Percentiles rank a stretch among this genome's conserved stretches.
Evolutionary conservation across 2,888 invertebrate genomes (phyloP).

Genomic region (Odontocolon sp.): DNA sequence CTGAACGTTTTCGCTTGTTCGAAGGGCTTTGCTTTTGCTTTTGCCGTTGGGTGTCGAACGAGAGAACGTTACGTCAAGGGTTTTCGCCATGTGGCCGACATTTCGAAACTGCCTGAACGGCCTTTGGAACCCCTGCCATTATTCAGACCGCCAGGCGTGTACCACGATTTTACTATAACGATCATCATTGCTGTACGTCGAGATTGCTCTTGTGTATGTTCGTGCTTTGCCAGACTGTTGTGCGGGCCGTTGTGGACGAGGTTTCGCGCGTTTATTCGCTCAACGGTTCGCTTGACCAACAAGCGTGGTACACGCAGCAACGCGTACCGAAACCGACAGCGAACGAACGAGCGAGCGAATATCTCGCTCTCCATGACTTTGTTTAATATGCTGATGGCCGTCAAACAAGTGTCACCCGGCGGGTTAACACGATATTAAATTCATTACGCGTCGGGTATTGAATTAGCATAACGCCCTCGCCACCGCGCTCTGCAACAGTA

Average conservation of each 20-base stretch:
- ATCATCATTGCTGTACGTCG: no score
- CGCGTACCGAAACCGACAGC: conserved; percentile 20
- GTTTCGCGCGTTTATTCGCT: conserved; percentile 8
- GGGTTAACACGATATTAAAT: conserved; percentile 72
- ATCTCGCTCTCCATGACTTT: conserved; percentile 58
- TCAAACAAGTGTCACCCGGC: conserved; percentile 70
- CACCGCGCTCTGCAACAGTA: neutral
- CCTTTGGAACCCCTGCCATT: neutral
- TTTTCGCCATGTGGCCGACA: neutral
- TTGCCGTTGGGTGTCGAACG: no score
- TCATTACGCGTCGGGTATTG: conserved; percentile 67
- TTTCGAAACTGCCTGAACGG: neutral
- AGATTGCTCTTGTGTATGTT: neutral
- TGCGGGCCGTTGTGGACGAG: conserved; percentile 8
- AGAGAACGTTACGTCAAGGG: neutral
- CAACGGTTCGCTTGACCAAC: conserved; percentile 14
- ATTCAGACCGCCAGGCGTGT: neutral
- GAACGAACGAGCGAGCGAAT: neutral
- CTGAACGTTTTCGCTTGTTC: no score
- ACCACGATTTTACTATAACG: no score
- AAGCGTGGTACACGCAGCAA: conserved; percentile 3
- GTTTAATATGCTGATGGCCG: conserved; percentile 71
- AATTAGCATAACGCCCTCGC: conserved; percentile 66
- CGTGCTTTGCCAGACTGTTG: neutral
- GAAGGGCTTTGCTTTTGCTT: no score